Evolutionary conservation across 2,797 vertebrate genomes (phyloP), one percentile per base, ranked within the genome.

Genomic region (Bradypodion ventrale): DNA sequence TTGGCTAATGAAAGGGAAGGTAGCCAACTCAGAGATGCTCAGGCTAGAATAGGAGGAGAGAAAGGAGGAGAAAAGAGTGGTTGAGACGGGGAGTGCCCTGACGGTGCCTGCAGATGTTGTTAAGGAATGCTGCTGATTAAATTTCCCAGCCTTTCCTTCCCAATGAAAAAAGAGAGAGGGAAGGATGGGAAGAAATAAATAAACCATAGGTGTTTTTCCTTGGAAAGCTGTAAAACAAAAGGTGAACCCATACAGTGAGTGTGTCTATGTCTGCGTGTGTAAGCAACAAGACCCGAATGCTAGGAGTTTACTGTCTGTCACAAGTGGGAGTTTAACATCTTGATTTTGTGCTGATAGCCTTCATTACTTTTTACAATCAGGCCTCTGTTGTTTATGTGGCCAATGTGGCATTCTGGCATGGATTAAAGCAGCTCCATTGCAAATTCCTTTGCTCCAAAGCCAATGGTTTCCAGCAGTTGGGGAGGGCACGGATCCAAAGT

Each of bases 301-400:
- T 89, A 82, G 85, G 87, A 82, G 87, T 91, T 85, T 84, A 89
- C 66, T 70, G 86, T 82, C 88, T 72, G 86, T 80, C 90, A 75
- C 83, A 23, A 70, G 82, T 66, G 73, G 83, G 90, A 86, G 75
- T 90, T 94, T 84, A 87, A 90, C 87, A 87, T 90, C 92, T 92
- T 85, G 0, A 87, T 92, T 93, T 89, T 93, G 89, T 35, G 12
- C 87, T 83, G 91, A 77, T 88, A 83, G 89, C 89, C 87, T 81
- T 88, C 89, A 66, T 91, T 83, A 77, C 25, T 0, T 90, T 94
- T 92, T 85, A 91, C 78, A 76, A 69, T 87, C 1, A 25, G 80
- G 75, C 65, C 88, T 84, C 62, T 78, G 82, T 82, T 74, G 72
- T 85, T 90, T 83, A 86, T 75, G 82, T 35, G 42, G 2, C 42